Conservation (phyloP, 2,888 invertebrate genomes). For the Mimas tiliae region DNA sequence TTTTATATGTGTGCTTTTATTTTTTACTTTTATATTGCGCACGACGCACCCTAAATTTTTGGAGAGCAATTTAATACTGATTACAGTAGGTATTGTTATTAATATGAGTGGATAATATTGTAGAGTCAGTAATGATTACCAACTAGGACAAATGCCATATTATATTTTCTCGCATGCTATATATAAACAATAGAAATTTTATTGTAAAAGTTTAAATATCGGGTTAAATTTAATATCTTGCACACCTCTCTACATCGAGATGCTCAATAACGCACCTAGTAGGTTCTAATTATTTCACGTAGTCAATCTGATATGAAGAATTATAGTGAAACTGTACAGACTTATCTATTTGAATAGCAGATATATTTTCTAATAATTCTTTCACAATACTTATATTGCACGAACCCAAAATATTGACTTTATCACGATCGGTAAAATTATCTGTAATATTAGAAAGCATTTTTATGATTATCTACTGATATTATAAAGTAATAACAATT, state of each 20-base stretch:
- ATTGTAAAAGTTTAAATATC: no score
- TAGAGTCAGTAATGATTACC: no score
- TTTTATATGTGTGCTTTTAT: no score
- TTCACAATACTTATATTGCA: neutral
- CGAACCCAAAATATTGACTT: neutral
- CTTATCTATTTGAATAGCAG: constrained; percentile 3
- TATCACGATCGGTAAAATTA: constrained; percentile 27
- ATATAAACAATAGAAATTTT: no score
- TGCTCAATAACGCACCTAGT: neutral
- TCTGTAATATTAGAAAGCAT: constrained; percentile 35
- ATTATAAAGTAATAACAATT: neutral
- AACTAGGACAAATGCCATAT: no score
- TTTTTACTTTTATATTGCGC: no score
- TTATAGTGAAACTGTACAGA: neutral
- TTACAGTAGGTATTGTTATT: no score
- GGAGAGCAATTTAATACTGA: no score
- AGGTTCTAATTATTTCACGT: neutral
- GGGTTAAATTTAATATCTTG: neutral
- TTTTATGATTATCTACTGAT: constrained; percentile 1
- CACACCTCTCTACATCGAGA: neutral
- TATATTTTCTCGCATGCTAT: no score
- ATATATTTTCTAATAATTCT: neutral
- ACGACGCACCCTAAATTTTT: no score
- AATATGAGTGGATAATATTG: no score
- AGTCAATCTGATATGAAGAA: neutral